Conservation (phyloP, 2,797 vertebrate species). For the Notoglanidium macrostoma region DNA sequence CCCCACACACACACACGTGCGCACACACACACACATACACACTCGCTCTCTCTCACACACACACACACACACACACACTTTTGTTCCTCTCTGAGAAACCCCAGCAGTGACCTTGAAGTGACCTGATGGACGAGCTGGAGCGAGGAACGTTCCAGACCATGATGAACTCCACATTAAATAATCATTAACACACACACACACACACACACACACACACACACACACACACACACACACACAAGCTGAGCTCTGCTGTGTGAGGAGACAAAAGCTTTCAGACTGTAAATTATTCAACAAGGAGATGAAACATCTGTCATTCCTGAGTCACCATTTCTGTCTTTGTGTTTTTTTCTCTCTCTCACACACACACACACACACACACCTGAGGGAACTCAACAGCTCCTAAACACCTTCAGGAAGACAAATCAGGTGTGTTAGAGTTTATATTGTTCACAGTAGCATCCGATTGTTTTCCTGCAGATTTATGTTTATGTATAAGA, state of each 20-base stretch:
- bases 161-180: neutral
- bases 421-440: neutral
- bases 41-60: neutral
- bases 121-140: neutral
- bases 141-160: neutral
- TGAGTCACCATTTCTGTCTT: neutral
- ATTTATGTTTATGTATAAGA: too few species aligned
- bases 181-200: too few species aligned
- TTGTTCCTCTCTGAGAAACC: neutral
- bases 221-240: neutral
- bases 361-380: slow-evolving; percentile 2
- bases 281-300: neutral
- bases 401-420: neutral
- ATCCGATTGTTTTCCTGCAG: too few species aligned
- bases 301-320: neutral
- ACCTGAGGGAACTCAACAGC: neutral
- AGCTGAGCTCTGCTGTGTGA: neutral
- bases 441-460: neutral
- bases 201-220: slow-evolving; percentile 2
- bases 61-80: neutral
- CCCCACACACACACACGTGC: neutral
- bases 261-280: neutral
- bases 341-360: neutral
- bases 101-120: neutral
- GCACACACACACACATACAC: neutral